phyloP scores from a whole-genome alignment of 2,797 vertebrate genomes.

The Falco concolor region DNA sequence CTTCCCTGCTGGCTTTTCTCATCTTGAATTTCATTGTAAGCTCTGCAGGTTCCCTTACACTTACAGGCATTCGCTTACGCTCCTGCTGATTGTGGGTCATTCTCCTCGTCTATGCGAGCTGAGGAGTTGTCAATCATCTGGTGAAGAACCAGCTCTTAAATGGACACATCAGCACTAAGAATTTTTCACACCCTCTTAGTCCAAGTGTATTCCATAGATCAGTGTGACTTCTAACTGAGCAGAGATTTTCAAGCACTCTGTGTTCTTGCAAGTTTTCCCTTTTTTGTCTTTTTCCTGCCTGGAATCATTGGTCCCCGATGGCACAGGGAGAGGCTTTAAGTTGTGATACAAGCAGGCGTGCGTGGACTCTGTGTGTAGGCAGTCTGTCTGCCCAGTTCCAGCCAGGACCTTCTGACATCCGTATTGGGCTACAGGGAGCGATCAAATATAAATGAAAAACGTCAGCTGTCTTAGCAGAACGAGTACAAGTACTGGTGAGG shows the following conservation, averaged over 20 bases:
- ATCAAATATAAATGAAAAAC: not conserved
- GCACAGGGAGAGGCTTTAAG: not conserved
- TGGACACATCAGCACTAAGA: not conserved
- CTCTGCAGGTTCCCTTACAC: not conserved
- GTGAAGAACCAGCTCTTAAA: accelerated
- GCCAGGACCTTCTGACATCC: not conserved
- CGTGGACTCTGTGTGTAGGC: accelerated
- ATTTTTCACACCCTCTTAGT: not conserved
- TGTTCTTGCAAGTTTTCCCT: not conserved
- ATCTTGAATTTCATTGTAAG: not conserved
- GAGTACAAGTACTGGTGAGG: not conserved
- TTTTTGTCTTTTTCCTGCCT: not conserved
- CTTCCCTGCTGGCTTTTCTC: not conserved
- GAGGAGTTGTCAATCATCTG: not conserved
- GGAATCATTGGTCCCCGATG: not conserved
- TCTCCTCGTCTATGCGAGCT: not conserved
- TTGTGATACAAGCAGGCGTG: not conserved
- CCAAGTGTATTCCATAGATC: not conserved
- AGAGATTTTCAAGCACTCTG: not conserved
- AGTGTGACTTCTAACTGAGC: not conserved
- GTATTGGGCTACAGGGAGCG: not conserved
- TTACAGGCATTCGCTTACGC: not conserved
- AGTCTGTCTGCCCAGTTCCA: not conserved
- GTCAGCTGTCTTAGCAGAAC: not conserved
- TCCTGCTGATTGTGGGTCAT: not conserved